Percentiles rank a stretch among this genome's conserved stretches.
phyloP scores from a whole-genome alignment of 2,888 invertebrate species.

The Calephelis perditalis region DNA sequence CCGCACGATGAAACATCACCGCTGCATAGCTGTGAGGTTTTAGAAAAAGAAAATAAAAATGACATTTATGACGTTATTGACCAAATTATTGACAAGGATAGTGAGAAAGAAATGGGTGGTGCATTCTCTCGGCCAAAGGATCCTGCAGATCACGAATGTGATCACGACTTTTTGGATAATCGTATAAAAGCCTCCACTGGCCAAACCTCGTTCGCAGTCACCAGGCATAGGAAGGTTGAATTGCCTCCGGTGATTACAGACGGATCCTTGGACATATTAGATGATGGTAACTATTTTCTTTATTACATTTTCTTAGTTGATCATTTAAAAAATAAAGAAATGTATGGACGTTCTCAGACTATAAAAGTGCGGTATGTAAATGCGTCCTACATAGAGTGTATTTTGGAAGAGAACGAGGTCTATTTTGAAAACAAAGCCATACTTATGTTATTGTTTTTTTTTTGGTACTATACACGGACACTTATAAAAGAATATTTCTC shows the following conservation, averaged over 20 bases:
- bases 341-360: too few relatives aligned
- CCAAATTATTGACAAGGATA: slow-evolving; percentile 57
- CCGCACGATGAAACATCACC: slow-evolving; percentile 59
- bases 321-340: too few relatives aligned
- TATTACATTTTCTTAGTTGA: neutral
- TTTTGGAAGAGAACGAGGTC: too few relatives aligned
- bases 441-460: too few relatives aligned
- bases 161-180: slow-evolving; percentile 66
- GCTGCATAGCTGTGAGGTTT: slow-evolving; percentile 44
- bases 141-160: slow-evolving; percentile 56
- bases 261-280: slow-evolving; percentile 51
- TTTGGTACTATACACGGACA: too few relatives aligned
- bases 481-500: too few relatives aligned
- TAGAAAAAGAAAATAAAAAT: slow-evolving; percentile 61
- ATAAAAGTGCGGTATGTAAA: too few relatives aligned
- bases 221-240: slow-evolving; percentile 80
- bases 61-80: slow-evolving; percentile 59
- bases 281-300: slow-evolving; percentile 51
- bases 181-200: slow-evolving; percentile 62
- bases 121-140: slow-evolving; percentile 53
- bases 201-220: slow-evolving; percentile 77
- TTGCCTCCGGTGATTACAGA: slow-evolving; percentile 69
- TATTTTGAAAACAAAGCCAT: slow-evolving; percentile 8
- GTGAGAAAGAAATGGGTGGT: slow-evolving; percentile 67
- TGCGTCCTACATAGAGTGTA: neutral